These are phyloP conservation scores for Neoscelio sp. DNA, from an alignment of 2,888 invertebrate species.

Conservation along the genomic window DNA sequence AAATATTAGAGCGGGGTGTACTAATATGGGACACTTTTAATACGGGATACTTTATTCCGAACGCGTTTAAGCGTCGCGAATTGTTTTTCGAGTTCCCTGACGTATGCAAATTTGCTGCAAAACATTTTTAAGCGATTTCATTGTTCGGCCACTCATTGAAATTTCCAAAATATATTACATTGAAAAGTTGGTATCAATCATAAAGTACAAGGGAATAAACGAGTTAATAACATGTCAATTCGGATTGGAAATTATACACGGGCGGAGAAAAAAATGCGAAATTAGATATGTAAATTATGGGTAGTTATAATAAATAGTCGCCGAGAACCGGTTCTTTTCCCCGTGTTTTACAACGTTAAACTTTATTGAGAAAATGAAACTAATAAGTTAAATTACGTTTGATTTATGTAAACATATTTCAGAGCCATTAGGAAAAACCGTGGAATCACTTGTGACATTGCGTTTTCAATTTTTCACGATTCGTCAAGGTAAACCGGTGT, in stretches of 20 bases:
- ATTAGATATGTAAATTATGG: constrained; percentile 67
- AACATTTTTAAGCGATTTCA: not conserved
- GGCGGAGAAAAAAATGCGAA: constrained; percentile 41
- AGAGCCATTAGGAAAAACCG: constrained; percentile 52
- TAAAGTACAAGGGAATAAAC: constrained; percentile 54
- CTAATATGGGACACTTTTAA: too few species aligned
- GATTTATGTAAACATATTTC: constrained; percentile 65
- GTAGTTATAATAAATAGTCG: constrained; percentile 63
- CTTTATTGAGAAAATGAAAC: constrained; percentile 61
- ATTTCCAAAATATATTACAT: constrained; percentile 40
- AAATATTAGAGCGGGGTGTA: too few species aligned
- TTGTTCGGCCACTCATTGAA: constrained; percentile 2
- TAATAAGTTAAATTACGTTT: constrained; percentile 57
- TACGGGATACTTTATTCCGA: not conserved
- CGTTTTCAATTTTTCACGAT: constrained; percentile 29
- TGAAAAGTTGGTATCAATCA: constrained; percentile 55
- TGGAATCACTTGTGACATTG: constrained; percentile 9
- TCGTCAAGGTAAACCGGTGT: constrained; percentile 34
- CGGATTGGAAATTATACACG: constrained; percentile 61
- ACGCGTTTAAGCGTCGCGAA: too few species aligned
- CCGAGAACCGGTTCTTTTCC: constrained; percentile 62
- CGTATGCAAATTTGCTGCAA: too few species aligned
- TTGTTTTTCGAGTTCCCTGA: too few species aligned
- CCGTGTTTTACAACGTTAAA: constrained; percentile 52
- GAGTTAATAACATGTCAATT: constrained; percentile 65